Evolutionary conservation across 2,797 vertebrate genomes (phyloP).

Genomic region (Fratercula arctica): DNA sequence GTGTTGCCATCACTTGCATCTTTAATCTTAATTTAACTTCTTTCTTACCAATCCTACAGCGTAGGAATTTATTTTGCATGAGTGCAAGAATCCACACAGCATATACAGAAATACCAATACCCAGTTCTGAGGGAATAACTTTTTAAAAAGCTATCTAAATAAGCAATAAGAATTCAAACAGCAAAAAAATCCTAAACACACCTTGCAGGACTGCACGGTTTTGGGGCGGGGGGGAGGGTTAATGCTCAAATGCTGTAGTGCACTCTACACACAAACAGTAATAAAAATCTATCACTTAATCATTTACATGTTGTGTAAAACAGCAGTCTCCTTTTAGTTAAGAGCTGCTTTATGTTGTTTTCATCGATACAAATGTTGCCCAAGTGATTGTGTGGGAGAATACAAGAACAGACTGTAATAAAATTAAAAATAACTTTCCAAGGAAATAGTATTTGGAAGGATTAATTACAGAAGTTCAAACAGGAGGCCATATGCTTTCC

Average conservation of each 20-base stretch:
- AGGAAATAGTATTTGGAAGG: slow-evolving; percentile 77
- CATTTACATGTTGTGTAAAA: slow-evolving; percentile 55
- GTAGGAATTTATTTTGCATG: background rate
- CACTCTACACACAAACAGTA: slow-evolving; percentile 49
- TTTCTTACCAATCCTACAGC: background rate
- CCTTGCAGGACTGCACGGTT: background rate
- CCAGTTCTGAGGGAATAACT: background rate
- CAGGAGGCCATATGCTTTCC: slow-evolving; percentile 73
- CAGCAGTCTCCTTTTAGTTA: slow-evolving; percentile 62
- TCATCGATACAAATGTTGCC: slow-evolving; percentile 67
- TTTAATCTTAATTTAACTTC: background rate
- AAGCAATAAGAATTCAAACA: background rate
- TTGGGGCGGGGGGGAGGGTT: background rate
- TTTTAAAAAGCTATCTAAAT: background rate
- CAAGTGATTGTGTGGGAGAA: slow-evolving; percentile 71
- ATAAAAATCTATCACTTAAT: slow-evolving; percentile 73
- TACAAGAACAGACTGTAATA: slow-evolving; percentile 73
- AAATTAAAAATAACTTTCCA: slow-evolving; percentile 78
- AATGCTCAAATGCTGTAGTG: background rate
- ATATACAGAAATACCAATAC: background rate
- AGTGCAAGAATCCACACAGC: background rate
- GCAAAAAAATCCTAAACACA: background rate
- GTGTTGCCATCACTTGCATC: background rate
- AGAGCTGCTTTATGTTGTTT: slow-evolving; percentile 65
- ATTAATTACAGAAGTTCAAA: slow-evolving; percentile 81